A percentile compares a stretch with the other conserved stretches of the same genome.
Evolutionary conservation across 2,113 vertebrate genomes (phyloP).

Genomic region (Xiphophorus maculatus): DNA sequence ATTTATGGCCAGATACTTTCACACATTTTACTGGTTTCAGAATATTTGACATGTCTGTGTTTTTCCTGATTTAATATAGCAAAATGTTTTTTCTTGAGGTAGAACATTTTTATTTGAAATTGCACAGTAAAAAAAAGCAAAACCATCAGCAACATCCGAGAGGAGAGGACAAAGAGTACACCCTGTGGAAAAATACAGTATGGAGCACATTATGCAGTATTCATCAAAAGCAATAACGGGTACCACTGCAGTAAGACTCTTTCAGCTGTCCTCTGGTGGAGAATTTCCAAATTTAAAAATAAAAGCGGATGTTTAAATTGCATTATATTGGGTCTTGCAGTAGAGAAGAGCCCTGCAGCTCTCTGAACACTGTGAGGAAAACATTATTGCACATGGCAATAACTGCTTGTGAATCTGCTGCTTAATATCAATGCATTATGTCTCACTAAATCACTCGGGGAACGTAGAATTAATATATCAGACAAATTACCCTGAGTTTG

Average conservation of each 20-base stretch:
- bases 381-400: slow-evolving; percentile 37
- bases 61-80: not conserved
- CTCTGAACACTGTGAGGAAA: slow-evolving; percentile 43
- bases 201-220: not conserved
- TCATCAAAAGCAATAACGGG: slow-evolving; percentile 5
- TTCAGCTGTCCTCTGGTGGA: not conserved
- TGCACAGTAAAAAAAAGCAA: not conserved
- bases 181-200: not conserved
- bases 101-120: not conserved
- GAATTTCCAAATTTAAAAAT: slow-evolving; percentile 13
- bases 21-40: slow-evolving; percentile 56
- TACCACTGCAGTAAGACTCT: not conserved
- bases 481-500: not conserved
- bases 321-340: slow-evolving; percentile 18
- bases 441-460: slow-evolving; percentile 16
- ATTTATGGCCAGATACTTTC: slow-evolving; percentile 47
- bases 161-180: not conserved
- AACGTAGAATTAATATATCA: not conserved
- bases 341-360: slow-evolving; percentile 40
- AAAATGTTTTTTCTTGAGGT: slow-evolving; percentile 2
- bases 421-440: slow-evolving; percentile 19
- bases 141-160: not conserved
- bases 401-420: slow-evolving; percentile 25
- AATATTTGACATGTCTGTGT: slow-evolving; percentile 28
- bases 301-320: slow-evolving; percentile 23